Conservation (phyloP, 2,888 invertebrate species). For the Xylocampa areola region DNA sequence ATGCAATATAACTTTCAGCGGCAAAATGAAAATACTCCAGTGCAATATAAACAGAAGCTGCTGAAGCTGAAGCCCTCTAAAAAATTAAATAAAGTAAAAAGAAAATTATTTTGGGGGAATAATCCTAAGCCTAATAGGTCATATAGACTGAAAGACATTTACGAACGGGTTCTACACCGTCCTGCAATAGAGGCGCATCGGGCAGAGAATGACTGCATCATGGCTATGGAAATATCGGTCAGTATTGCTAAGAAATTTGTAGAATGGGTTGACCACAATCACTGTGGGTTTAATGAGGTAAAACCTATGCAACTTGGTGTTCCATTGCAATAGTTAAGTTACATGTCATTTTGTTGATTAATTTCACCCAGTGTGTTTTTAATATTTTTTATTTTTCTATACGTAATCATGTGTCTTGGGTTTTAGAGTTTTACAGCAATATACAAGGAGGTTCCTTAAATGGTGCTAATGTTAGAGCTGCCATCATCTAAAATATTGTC, state of each 20-base stretch:
- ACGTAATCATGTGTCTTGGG: no score
- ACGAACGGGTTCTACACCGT: slow-evolving; percentile 85
- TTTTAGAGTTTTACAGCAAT: no score
- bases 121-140: slow-evolving; percentile 64
- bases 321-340: slow-evolving; percentile 55
- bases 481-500: no score
- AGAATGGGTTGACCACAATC: slow-evolving; percentile 84
- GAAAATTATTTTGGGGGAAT: slow-evolving; percentile 68
- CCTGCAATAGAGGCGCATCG: slow-evolving; percentile 87
- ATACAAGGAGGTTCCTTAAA: no score
- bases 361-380: no score
- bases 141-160: slow-evolving; percentile 90
- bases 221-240: slow-evolving; percentile 90
- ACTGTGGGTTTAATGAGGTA: slow-evolving; percentile 69
- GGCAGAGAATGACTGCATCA: slow-evolving; percentile 92
- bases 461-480: no score
- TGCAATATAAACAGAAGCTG: slow-evolving; percentile 42
- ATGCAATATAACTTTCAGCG: slow-evolving; percentile 57
- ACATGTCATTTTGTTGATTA: not conserved
- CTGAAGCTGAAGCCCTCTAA: not conserved
- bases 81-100: slow-evolving; percentile 53
- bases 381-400: no score
- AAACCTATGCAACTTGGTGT: slow-evolving; percentile 77
- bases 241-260: slow-evolving; percentile 89
- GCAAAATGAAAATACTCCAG: slow-evolving; percentile 73